phyloP scores from a whole-genome alignment of 2,113 vertebrate genomes.

The Brienomyrus longianalis region DNA sequence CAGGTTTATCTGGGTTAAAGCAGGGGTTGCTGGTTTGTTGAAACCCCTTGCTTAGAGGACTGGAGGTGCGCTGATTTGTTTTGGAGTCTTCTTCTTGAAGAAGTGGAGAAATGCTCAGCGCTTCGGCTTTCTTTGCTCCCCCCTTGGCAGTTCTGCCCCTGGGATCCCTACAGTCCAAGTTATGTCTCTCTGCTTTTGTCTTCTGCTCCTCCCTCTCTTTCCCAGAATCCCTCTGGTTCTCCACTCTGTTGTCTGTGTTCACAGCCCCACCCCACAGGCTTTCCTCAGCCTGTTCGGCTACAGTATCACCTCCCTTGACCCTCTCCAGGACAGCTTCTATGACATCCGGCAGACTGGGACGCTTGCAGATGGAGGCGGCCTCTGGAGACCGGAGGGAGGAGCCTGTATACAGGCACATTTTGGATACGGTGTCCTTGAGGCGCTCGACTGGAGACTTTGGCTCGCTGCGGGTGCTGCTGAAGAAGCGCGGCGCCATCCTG shows the following conservation, averaged over 20 bases:
- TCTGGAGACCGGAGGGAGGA: slow-evolving; percentile 35
- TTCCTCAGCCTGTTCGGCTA: neutral
- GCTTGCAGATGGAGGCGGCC: slow-evolving; percentile 43
- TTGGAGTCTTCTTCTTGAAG: neutral
- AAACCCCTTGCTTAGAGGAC: neutral
- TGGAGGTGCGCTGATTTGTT: neutral
- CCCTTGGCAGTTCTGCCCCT: neutral
- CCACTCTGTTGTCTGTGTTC: neutral
- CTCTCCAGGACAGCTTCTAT: slow-evolving; percentile 52
- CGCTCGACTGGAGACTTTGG: slow-evolving; percentile 65
- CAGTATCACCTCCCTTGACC: neutral
- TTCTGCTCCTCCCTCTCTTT: neutral
- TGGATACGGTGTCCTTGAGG: slow-evolving; percentile 74
- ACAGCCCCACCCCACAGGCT: neutral
- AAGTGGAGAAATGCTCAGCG: neutral
- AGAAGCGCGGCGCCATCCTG: slow-evolving; percentile 45
- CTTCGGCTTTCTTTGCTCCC: neutral
- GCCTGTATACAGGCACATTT: slow-evolving; percentile 76
- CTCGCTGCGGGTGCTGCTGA: slow-evolving; percentile 49
- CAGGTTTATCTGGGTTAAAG: neutral
- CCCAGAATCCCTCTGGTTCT: neutral
- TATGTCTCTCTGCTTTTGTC: neutral
- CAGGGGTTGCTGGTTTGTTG: neutral
- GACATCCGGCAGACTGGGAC: slow-evolving; percentile 55
- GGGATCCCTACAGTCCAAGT: neutral